Conservation (phyloP, 2,797 vertebrate genomes). For the Epinephelus coioides region DNA sequence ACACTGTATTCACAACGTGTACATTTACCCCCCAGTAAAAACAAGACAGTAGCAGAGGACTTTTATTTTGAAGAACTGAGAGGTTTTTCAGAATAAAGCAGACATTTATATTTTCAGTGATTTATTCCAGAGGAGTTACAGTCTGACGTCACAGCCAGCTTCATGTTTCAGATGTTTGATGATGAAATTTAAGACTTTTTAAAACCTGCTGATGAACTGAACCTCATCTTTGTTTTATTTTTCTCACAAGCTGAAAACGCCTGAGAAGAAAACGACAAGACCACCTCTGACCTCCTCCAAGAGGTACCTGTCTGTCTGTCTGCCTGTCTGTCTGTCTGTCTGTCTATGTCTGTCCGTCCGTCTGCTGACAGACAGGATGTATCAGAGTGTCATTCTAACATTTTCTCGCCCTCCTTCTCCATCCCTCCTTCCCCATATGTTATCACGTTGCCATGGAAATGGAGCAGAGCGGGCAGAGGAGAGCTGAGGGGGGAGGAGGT, state of each 20-base stretch:
- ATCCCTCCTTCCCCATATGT: constrained; percentile 62
- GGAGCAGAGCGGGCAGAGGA: constrained; percentile 7
- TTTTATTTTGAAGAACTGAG: too few species aligned
- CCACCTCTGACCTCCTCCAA: neutral
- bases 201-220: neutral
- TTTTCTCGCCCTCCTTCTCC: constrained; percentile 55
- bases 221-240: neutral
- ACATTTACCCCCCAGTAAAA: too few species aligned
- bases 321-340: neutral
- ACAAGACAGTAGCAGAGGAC: too few species aligned
- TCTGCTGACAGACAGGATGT: constrained; percentile 2
- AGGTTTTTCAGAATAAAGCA: too few species aligned
- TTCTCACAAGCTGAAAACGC: constrained; percentile 13
- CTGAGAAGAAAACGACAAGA: neutral
- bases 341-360: neutral
- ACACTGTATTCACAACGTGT: too few species aligned
- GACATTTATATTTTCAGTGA: too few species aligned
- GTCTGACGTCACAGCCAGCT: too few species aligned
- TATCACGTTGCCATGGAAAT: constrained; percentile 51
- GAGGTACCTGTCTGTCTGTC: constrained; percentile 35
- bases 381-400: constrained; percentile 60
- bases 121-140: too few species aligned
- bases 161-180: too few species aligned
- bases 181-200: neutral
- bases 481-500: neutral